These are phyloP conservation scores for Heliconius eleuchia DNA, from an alignment of 1,140 invertebrate genomes.

Conservation along the genomic window DNA sequence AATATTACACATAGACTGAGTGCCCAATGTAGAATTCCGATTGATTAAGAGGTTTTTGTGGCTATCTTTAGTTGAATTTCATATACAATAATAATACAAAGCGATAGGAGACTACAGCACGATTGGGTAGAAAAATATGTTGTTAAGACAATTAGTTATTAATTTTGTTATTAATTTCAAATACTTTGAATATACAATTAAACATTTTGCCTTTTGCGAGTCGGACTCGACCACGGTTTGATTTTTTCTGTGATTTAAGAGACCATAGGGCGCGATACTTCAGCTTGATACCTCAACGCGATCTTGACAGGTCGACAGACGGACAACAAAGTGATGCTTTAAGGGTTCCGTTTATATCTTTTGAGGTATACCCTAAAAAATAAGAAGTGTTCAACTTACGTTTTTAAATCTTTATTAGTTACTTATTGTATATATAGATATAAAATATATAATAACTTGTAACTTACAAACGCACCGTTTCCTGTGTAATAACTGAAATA, in stretches of 20 bases:
- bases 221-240: too few species aligned
- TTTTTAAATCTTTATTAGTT: background rate
- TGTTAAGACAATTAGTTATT: too few species aligned
- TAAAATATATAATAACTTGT: background rate
- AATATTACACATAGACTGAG: background rate
- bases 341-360: too few species aligned
- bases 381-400: too few species aligned
- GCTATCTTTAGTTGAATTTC: background rate
- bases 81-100: background rate
- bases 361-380: too few species aligned
- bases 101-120: background rate
- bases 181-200: background rate
- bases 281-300: too few species aligned
- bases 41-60: background rate
- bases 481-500: background rate
- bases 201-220: too few species aligned
- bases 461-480: background rate
- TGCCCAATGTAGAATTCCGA: background rate
- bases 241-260: too few species aligned
- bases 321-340: too few species aligned
- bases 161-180: background rate
- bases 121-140: too few species aligned
- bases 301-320: too few species aligned
- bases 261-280: too few species aligned
- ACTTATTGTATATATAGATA: conserved; percentile 5